Evolutionary conservation across 1,140 invertebrate genomes (phyloP).

Genomic region (Matsumurasca onukii): DNA sequence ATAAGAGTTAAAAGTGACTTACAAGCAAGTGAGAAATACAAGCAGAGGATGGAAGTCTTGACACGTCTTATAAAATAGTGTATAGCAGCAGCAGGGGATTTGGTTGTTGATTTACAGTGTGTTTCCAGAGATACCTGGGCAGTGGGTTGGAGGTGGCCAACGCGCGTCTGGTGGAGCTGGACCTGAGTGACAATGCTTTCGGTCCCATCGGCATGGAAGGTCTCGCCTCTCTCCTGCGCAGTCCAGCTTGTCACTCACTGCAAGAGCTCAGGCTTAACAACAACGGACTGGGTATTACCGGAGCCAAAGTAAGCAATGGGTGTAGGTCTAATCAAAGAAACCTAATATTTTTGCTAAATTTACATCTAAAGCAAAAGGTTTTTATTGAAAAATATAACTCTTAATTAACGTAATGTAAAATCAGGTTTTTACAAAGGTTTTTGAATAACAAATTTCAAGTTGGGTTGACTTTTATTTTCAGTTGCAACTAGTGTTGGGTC

Average conservation of each 20-base stretch:
- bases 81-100: no score
- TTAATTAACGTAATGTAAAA: not conserved
- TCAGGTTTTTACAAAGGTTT: no score
- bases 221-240: slow-evolving; percentile 80
- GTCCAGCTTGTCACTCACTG: slow-evolving; percentile 78
- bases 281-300: slow-evolving; percentile 91
- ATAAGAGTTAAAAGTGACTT: no score
- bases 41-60: no score
- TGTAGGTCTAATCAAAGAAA: no score
- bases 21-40: no score
- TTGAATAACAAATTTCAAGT: no score
- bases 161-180: slow-evolving; percentile 79
- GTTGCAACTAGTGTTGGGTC: no score
- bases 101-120: not conserved
- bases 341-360: not conserved
- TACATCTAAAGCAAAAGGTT: no score
- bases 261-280: slow-evolving; percentile 88
- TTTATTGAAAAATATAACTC: not conserved
- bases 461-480: no score
- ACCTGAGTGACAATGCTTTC: slow-evolving; percentile 98
- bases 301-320: slow-evolving; percentile 63
- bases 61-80: no score
- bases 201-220: slow-evolving; percentile 94
- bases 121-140: slow-evolving; percentile 69
- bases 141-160: slow-evolving; percentile 77